Evolutionary conservation across 2,113 vertebrate genomes (phyloP), one percentile per base, ranked within the genome.

Genomic region (Arizona elegans): DNA sequence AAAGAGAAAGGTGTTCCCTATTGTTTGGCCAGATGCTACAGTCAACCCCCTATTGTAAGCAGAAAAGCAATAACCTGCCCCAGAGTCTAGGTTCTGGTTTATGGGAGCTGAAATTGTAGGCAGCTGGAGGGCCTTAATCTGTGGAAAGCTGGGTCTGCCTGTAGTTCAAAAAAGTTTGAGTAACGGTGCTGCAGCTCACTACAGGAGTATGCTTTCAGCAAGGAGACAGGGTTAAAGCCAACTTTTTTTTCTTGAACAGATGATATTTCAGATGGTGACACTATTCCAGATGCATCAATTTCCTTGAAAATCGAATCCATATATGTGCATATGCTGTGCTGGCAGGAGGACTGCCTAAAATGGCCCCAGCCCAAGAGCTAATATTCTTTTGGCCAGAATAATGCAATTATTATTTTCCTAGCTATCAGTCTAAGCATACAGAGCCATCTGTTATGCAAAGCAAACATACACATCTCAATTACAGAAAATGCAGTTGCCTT

Each of bases 381-480:
- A 99, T 99, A 99, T 99, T 98, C 98, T 98, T 98, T 98, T 99
- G 98, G 99, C 98, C 97, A 97, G 98, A 98, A 99, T 98, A 98
- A 99, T 98, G 98, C 98, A 98, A 99, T 99, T 99, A 99, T 99
- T 99, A 99, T 99, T 99, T 99, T 99, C 98, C 98, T 98, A 98
- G 98, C 98, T 99, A 99, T 99, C 98, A 99, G 98, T 98, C 98
- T 98, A 98, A 99, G 98, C 99, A 99, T 98, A 99, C 98, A 98
- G 98, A 98, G 98, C 98, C 99, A 99, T 99, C 98, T 99, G 98
- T 98, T 99, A 98, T 97, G 97, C 98, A 98, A 98, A 98, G 97
- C 98, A 98, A 98, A 98, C 98, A 98, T 98, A 98, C 98, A 98
- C 98, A 97, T 99, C 99, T 99, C 99, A 99, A 99, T 99, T 99